Evolutionary conservation across 2,797 vertebrate species (phyloP).

Genomic region (Streptopelia turtur): DNA sequence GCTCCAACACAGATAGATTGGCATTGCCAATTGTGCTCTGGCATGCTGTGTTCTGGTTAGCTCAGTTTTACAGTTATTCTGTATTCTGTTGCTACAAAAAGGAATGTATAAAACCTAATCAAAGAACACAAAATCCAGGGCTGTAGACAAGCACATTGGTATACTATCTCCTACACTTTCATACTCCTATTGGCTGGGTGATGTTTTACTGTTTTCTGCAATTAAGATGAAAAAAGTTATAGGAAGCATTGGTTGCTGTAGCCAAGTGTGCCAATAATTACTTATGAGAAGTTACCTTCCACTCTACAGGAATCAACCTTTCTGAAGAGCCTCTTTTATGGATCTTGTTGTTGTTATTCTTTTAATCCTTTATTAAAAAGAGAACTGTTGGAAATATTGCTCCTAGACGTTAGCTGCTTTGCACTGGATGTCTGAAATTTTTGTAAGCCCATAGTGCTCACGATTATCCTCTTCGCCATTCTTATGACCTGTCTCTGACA

Average conservation of each 20-base stretch:
- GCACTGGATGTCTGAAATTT: not conserved
- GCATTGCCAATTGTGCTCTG: not conserved
- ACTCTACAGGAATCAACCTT: not conserved
- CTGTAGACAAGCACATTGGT: not conserved
- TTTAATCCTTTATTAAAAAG: not conserved
- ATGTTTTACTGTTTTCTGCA: not conserved
- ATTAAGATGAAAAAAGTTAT: not conserved
- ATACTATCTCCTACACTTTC: not conserved
- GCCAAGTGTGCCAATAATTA: not conserved
- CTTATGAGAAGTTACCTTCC: not conserved
- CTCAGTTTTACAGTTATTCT: not conserved
- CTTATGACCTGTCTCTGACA: not conserved
- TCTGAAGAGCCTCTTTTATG: not conserved
- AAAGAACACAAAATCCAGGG: not conserved
- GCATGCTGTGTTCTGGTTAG: fast-evolving
- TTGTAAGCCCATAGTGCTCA: not conserved
- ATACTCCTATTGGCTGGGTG: not conserved
- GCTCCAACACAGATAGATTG: not conserved
- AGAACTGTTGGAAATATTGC: not conserved
- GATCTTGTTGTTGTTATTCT: not conserved
- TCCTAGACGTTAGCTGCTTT: not conserved
- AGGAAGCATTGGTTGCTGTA: not conserved
- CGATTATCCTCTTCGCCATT: not conserved
- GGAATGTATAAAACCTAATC: not conserved
- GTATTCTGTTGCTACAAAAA: not conserved